Conservation (phyloP, 2,797 vertebrate genomes). For the Sorex maritimensis region DNA sequence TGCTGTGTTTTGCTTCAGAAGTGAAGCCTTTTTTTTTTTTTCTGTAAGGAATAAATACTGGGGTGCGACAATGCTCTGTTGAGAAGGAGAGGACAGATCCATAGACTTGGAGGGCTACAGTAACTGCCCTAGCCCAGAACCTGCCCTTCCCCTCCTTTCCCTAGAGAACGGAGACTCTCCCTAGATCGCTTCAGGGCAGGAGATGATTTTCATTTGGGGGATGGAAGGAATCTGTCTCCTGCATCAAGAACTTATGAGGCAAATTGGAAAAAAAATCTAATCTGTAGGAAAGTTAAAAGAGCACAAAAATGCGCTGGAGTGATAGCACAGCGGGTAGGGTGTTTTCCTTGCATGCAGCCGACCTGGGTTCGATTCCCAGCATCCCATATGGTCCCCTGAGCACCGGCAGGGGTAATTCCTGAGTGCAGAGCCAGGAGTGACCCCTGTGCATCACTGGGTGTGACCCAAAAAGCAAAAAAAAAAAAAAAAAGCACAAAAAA, state of each 20-base stretch:
- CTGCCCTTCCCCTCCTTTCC: not conserved
- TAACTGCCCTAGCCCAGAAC: not conserved
- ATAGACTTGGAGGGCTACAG: slow-evolving; percentile 2
- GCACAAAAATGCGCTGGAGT: not conserved
- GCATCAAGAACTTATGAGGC: slow-evolving; percentile 83
- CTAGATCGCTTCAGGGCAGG: slow-evolving; percentile 12
- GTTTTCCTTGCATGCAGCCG: too few relatives aligned
- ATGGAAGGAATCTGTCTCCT: slow-evolving; percentile 79
- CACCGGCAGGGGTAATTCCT: too few relatives aligned
- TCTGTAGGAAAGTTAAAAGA: not conserved
- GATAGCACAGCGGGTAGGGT: too few relatives aligned
- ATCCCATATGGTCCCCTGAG: too few relatives aligned
- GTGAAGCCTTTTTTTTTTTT: not conserved
- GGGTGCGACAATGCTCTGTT: slow-evolving; percentile 29
- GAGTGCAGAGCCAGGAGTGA: too few relatives aligned
- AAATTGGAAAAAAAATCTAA: not conserved
- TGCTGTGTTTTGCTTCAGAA: slow-evolving; percentile 15
- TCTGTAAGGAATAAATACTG: slow-evolving; percentile 18
- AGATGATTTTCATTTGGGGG: slow-evolving; percentile 58
- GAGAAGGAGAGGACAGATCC: slow-evolving; percentile 5
- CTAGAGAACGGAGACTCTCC: slow-evolving; percentile 27
- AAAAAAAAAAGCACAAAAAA: not conserved
- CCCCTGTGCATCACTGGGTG: too few relatives aligned
- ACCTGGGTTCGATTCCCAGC: too few relatives aligned
- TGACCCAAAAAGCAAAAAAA: not conserved